Conservation (phyloP, 2,113 vertebrate species). For the Sinocyclocheilus anophthalmus region DNA sequence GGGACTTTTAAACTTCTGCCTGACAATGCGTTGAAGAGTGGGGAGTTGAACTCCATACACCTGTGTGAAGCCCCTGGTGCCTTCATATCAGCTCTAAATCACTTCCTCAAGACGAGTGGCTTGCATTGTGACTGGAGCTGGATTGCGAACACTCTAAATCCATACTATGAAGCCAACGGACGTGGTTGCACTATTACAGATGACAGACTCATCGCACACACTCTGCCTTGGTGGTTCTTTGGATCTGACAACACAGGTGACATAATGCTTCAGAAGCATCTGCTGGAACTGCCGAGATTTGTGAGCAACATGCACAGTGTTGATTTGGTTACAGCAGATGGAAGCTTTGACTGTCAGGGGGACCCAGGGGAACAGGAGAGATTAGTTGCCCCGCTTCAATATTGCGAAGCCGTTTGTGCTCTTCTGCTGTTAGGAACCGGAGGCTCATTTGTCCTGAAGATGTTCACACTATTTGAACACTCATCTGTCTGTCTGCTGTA, state of each 20-base stretch:
- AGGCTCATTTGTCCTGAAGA: slow-evolving; percentile 93
- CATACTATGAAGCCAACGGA: slow-evolving; percentile 89
- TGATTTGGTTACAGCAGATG: slow-evolving; percentile 92
- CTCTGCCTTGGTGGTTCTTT: slow-evolving; percentile 90
- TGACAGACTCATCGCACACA: slow-evolving; percentile 92
- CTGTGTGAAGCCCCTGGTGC: slow-evolving; percentile 94
- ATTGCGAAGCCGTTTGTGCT: slow-evolving; percentile 87
- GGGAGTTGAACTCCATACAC: slow-evolving; percentile 87
- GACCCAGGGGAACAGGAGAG: slow-evolving; percentile 95
- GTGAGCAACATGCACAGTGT: slow-evolving; percentile 77
- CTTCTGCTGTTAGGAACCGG: slow-evolving; percentile 81
- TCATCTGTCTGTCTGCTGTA: slow-evolving; percentile 90
- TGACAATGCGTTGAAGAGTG: slow-evolving; percentile 72
- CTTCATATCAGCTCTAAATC: slow-evolving; percentile 91
- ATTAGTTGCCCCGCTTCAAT: slow-evolving; percentile 87
- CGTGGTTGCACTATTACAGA: slow-evolving; percentile 85
- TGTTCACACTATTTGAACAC: slow-evolving; percentile 96
- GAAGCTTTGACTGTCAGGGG: slow-evolving; percentile 96
- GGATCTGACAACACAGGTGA: slow-evolving; percentile 92
- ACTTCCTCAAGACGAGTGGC: slow-evolving; percentile 83
- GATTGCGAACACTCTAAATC: slow-evolving; percentile 90
- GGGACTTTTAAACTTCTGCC: slow-evolving; percentile 83
- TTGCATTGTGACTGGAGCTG: slow-evolving; percentile 87
- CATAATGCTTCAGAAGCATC: slow-evolving; percentile 84
- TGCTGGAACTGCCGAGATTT: slow-evolving; percentile 84